phyloP scores from a whole-genome alignment of 2,797 vertebrate species.

The Pseudomugil gertrudae region DNA sequence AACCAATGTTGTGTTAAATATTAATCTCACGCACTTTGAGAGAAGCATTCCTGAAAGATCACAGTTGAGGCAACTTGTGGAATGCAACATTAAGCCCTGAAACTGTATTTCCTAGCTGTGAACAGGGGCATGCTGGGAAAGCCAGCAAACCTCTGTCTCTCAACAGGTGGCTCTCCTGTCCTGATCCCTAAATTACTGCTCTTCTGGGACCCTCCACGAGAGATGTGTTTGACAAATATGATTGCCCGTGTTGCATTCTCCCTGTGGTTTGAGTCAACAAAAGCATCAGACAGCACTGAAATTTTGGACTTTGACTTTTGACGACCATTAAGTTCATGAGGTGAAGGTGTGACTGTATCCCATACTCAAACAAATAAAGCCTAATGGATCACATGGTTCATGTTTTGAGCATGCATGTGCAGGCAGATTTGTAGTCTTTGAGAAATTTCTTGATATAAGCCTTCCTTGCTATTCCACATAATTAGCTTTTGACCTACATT shows the following conservation, averaged over 20 bases:
- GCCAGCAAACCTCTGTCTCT: constrained; percentile 63
- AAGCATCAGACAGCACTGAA: constrained; percentile 56
- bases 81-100: constrained; percentile 69
- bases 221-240: constrained; percentile 69
- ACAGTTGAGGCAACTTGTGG: constrained; percentile 64
- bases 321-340: constrained; percentile 70
- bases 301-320: constrained; percentile 71
- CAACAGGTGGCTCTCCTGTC: constrained; percentile 73
- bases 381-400: constrained; percentile 69
- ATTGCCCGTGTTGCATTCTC: constrained; percentile 52
- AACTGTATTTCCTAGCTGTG: constrained; percentile 75
- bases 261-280: constrained; percentile 73
- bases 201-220: constrained; percentile 68
- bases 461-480: constrained; percentile 73
- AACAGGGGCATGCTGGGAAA: constrained; percentile 72
- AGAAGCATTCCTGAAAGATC: constrained; percentile 75
- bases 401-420: constrained; percentile 70
- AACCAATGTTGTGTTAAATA: constrained; percentile 75
- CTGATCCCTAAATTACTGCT: constrained; percentile 80
- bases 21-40: constrained; percentile 74
- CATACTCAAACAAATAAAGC: constrained; percentile 71
- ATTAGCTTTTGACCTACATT: constrained; percentile 83
- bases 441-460: constrained; percentile 78
- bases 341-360: constrained; percentile 76
- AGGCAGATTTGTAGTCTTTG: constrained; percentile 71